A percentile compares a stretch with the other conserved stretches of the same genome.
These are phyloP conservation scores for Anser cygnoides DNA, from an alignment of 2,113 vertebrate species.

Conservation along the genomic window DNA sequence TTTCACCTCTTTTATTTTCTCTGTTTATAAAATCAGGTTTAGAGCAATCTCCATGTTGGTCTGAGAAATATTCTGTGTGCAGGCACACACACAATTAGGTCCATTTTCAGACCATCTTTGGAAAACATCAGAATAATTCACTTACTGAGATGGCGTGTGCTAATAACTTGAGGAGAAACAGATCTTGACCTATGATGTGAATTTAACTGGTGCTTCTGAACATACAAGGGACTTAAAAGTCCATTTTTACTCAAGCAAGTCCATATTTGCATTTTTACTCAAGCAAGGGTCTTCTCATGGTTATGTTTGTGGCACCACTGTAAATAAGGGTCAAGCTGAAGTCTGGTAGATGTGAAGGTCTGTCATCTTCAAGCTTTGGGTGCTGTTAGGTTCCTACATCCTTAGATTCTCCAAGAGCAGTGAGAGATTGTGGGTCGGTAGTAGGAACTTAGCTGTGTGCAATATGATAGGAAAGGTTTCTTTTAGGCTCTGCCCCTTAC, in stretches of 20 bases:
- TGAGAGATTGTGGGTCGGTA: neutral
- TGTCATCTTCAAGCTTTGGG: neutral
- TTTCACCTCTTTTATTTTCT: neutral
- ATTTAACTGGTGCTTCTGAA: neutral
- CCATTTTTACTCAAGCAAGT: neutral
- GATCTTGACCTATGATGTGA: neutral
- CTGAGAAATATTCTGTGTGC: neutral
- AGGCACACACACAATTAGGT: neutral
- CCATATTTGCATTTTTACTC: neutral
- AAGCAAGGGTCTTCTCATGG: neutral
- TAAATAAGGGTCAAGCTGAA: neutral
- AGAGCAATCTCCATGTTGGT: neutral
- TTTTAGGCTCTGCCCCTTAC: neutral
- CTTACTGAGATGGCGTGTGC: accelerated
- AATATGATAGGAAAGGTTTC: neutral
- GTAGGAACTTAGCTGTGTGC: neutral
- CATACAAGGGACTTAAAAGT: neutral
- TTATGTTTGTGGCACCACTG: neutral
- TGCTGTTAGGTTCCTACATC: neutral
- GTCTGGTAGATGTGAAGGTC: neutral
- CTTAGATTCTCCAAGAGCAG: neutral
- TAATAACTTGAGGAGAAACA: neutral
- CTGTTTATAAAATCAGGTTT: neutral
- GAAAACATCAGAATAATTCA: neutral
- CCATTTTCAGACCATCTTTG: neutral